phyloP scores from a whole-genome alignment of 1,140 invertebrate species.

The Anastatus disparis region DNA sequence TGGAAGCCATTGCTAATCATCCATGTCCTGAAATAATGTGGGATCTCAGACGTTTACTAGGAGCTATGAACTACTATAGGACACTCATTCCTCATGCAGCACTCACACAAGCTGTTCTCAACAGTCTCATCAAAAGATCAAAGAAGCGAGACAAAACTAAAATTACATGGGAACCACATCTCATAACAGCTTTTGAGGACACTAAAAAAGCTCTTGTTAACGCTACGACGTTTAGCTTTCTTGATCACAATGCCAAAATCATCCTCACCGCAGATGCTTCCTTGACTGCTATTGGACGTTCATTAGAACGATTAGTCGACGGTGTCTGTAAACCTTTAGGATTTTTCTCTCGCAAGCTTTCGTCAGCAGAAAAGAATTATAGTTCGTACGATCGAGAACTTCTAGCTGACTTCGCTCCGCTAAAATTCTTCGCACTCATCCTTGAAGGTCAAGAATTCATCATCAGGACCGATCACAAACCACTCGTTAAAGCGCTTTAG shows the following conservation, averaged over 20 bases:
- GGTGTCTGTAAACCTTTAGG: constrained; percentile 47
- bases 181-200: constrained; percentile 7
- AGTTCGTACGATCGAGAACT: constrained; percentile 50
- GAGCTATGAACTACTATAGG: constrained; percentile 41
- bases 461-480: constrained; percentile 55
- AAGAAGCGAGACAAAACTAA: not conserved
- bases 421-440: constrained; percentile 20
- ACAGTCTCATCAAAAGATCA: not conserved
- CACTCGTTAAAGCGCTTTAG: constrained; percentile 41
- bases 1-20: not conserved
- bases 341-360: constrained; percentile 48
- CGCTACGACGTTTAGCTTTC: not conserved
- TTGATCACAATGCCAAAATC: not conserved
- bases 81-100: constrained; percentile 36
- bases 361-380: constrained; percentile 29
- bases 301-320: constrained; percentile 29
- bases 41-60: not conserved
- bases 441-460: constrained; percentile 29
- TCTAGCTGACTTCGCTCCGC: constrained; percentile 41
- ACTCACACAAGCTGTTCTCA: constrained; percentile 43
- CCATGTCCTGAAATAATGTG: not conserved
- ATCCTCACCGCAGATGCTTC: constrained; percentile 1
- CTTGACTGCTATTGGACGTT: constrained; percentile 31
- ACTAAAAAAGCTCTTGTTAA: not conserved
- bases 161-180: not conserved